Conservation (phyloP, 2,888 invertebrate species). For the Limenitis camilla region DNA sequence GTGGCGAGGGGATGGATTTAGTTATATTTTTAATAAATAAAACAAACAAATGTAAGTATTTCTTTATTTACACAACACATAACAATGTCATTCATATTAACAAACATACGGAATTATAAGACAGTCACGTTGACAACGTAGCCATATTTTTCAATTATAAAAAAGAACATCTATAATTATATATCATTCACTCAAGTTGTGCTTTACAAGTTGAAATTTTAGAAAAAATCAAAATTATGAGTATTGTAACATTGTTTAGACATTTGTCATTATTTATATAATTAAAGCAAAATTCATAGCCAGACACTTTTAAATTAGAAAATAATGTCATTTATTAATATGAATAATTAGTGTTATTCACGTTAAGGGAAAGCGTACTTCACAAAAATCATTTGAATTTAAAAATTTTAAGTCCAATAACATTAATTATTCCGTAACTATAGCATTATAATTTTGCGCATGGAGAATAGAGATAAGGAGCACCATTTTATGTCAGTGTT, state of each 20-base stretch:
- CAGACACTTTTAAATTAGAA: not conserved
- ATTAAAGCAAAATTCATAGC: not conserved
- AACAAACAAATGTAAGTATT: conserved; percentile 27
- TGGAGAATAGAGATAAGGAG: no score
- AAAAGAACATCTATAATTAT: not conserved
- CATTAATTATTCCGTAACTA: not conserved
- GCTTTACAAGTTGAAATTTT: no score
- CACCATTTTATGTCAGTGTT: no score
- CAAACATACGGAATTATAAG: conserved; percentile 17
- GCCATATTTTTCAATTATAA: not conserved
- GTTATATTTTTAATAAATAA: conserved; percentile 1
- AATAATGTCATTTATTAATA: not conserved
- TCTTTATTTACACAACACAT: conserved; percentile 49
- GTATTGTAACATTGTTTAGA: no score
- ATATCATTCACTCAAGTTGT: no score
- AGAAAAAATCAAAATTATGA: no score
- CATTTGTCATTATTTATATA: no score
- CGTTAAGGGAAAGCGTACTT: not conserved
- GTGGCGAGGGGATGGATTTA: no score
- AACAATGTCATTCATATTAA: conserved; percentile 43
- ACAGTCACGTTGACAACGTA: conserved; percentile 2
- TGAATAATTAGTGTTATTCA: conserved; percentile 1
- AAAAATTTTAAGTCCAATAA: not conserved
- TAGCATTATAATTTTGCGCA: not conserved
- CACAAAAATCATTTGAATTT: not conserved